A percentile compares a stretch with the other conserved stretches of the same genome.
These are phyloP conservation scores for Ormia ochracea DNA, from an alignment of 2,888 invertebrate genomes.

Conservation along the genomic window DNA sequence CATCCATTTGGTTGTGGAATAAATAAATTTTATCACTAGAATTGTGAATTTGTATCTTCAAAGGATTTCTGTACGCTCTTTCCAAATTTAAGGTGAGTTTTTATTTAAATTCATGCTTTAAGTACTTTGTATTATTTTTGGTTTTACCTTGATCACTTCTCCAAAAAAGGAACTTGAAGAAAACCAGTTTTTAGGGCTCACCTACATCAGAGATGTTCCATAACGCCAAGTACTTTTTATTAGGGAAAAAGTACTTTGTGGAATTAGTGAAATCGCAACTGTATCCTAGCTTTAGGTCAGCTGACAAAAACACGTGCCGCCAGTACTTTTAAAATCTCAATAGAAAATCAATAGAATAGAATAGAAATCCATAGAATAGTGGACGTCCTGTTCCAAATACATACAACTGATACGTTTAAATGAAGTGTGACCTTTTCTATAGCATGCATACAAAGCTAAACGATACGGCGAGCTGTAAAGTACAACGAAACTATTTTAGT, in stretches of 20 bases:
- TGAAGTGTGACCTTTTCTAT: too few species aligned
- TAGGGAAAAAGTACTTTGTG: background rate
- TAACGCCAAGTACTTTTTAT: background rate
- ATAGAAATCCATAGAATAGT: too few species aligned
- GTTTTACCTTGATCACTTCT: background rate
- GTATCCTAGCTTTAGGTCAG: too few species aligned
- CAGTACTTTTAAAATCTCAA: too few species aligned
- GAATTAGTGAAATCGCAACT: too few species aligned
- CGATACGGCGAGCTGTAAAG: too few species aligned
- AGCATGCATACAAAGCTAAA: too few species aligned
- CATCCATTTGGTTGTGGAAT: background rate
- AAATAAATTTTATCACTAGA: background rate
- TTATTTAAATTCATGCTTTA: background rate
- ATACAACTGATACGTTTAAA: too few species aligned
- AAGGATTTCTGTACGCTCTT: slow-evolving; percentile 8
- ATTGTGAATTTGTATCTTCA: background rate
- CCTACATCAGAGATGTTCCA: background rate
- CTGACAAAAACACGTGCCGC: too few species aligned
- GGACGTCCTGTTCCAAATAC: too few species aligned
- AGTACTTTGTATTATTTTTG: background rate
- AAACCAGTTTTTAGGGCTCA: slow-evolving; percentile 35
- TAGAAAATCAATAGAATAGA: too few species aligned
- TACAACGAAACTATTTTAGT: too few species aligned
- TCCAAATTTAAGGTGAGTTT: slow-evolving; percentile 11
- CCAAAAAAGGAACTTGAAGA: background rate